Percentiles rank a stretch among this genome's conserved stretches.
phyloP scores from a whole-genome alignment of 2,888 invertebrate species.

The Alentia gelatinosa region DNA sequence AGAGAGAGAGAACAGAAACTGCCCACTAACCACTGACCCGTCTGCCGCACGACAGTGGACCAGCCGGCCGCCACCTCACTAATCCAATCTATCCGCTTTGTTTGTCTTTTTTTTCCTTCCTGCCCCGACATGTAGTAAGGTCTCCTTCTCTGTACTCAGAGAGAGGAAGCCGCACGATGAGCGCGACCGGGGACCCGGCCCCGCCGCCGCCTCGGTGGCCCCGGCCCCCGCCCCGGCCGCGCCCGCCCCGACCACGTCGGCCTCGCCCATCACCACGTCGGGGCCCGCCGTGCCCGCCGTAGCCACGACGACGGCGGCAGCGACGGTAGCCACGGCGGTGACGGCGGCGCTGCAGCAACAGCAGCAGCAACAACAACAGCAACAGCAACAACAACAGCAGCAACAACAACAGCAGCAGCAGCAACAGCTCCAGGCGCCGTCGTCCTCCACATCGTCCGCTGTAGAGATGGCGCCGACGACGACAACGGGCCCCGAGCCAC shows the following conservation, averaged over 20 bases:
- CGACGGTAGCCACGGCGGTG: background rate
- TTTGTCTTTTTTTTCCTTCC: background rate
- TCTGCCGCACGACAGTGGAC: background rate
- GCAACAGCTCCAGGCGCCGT: background rate
- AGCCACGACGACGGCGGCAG: background rate
- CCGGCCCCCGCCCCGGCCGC: background rate
- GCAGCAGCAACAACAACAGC: background rate
- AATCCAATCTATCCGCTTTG: conserved; percentile 42
- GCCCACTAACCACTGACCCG: background rate
- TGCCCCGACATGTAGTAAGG: conserved; percentile 43
- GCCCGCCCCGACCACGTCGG: background rate
- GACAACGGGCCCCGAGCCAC: background rate
- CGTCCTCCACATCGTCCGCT: background rate
- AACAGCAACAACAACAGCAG: background rate
- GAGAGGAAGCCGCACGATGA: conserved; percentile 10
- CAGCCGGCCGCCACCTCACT: conserved; percentile 26
- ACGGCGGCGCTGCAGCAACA: background rate
- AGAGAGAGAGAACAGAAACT: background rate
- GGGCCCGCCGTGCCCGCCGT: too few species aligned
- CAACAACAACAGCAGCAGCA: background rate
- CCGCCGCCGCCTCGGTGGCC: background rate
- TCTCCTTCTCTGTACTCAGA: conserved; percentile 42
- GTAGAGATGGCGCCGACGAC: background rate
- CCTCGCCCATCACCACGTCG: background rate
- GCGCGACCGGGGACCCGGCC: background rate